Conservation (phyloP, 2,888 invertebrate species). For the Mycogona germanica region DNA sequence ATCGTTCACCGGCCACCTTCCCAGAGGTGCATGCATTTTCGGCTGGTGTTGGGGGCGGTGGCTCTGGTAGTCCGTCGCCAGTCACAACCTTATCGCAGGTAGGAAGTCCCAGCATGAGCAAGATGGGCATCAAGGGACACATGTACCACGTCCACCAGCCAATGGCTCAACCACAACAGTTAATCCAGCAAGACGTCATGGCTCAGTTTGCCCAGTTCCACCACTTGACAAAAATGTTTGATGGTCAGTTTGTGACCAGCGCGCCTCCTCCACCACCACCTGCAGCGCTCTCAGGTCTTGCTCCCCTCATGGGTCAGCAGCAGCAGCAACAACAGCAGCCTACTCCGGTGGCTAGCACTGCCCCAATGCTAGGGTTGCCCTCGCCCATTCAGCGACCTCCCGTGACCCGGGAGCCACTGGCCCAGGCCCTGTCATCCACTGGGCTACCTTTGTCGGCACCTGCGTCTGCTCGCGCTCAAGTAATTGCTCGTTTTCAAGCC, state of each 20-base stretch:
- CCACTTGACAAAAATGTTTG: constrained; percentile 31
- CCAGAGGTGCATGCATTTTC: not conserved
- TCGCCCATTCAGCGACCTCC: constrained; percentile 44
- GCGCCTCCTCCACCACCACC: constrained; percentile 28
- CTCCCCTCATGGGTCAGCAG: constrained; percentile 24
- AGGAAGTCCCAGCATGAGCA: constrained; percentile 9
- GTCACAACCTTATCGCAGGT: constrained; percentile 12
- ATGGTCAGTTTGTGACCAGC: too few relatives aligned
- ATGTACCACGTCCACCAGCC: constrained; percentile 30
- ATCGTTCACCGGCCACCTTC: constrained; percentile 18
- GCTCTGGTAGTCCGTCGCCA: constrained; percentile 13
- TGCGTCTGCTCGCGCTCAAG: too few relatives aligned
- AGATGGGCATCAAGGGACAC: constrained; percentile 39
- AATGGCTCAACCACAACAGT: constrained; percentile 29
- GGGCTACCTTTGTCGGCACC: not conserved
- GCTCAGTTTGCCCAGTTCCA: too few relatives aligned
- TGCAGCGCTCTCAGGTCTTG: constrained; percentile 27
- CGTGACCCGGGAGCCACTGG: too few relatives aligned
- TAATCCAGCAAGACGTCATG: constrained; percentile 8
- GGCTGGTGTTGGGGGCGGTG: not conserved
- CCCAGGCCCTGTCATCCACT: not conserved
- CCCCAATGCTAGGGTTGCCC: constrained; percentile 37
- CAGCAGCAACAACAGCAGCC: constrained; percentile 23
- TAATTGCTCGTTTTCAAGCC: too few relatives aligned
- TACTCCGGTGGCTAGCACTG: not conserved